phyloP scores from a whole-genome alignment of 2,888 invertebrate species.

The Acanthosepion pharaonis region DNA sequence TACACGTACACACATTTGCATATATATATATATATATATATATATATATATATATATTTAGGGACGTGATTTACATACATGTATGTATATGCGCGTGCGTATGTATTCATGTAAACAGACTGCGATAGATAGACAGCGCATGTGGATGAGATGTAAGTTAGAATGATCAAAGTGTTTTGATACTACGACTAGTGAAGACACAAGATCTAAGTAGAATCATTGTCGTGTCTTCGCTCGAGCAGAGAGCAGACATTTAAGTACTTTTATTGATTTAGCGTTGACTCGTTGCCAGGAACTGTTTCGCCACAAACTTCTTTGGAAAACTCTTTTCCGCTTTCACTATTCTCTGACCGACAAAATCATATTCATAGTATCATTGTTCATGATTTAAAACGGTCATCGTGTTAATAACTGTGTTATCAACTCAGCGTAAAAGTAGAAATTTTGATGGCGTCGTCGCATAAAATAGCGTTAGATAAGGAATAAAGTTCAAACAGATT shows the following conservation, averaged over 20 bases:
- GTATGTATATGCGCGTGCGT: background rate
- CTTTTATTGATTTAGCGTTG: background rate
- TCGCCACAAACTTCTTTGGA: background rate
- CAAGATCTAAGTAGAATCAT: slow-evolving; percentile 6
- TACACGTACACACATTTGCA: background rate
- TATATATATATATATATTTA: background rate
- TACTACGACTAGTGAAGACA: background rate
- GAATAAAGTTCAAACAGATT: background rate
- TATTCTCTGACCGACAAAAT: background rate
- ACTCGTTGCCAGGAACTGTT: background rate
- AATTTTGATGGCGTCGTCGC: background rate
- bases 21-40: background rate
- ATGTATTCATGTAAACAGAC: background rate
- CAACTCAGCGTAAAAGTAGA: background rate
- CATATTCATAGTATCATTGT: background rate
- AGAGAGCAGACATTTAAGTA: slow-evolving; percentile 23
- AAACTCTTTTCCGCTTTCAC: background rate
- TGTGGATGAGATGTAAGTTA: background rate
- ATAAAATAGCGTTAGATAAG: background rate
- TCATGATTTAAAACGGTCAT: background rate
- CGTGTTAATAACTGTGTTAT: background rate
- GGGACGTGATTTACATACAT: background rate
- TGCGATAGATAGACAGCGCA: background rate
- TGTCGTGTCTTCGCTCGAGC: background rate
- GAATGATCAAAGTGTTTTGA: background rate